Conservation (phyloP, 2,113 vertebrate genomes). For the Hippoglossus stenolepis region DNA sequence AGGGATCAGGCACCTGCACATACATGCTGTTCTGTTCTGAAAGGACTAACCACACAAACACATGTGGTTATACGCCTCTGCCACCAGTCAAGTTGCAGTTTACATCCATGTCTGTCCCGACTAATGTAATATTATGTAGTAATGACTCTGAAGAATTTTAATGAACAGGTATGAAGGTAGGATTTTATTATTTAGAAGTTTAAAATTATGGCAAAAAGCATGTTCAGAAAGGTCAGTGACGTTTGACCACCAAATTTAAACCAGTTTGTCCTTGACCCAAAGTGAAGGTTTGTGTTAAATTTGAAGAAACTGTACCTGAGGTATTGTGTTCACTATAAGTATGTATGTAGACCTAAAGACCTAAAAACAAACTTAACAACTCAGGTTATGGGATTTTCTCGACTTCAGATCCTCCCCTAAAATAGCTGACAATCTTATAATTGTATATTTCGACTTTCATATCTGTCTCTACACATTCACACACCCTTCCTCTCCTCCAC, state of each 20-base stretch:
- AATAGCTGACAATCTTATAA: constrained; percentile 29
- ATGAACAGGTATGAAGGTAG: too few relatives aligned
- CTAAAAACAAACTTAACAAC: too few relatives aligned
- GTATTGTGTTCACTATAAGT: background rate
- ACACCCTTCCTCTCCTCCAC: constrained; percentile 55
- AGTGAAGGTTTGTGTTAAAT: background rate
- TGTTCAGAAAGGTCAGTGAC: too few relatives aligned
- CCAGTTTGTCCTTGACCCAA: background rate
- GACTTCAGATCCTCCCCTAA: background rate
- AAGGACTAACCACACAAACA: background rate
- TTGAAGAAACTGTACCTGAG: background rate
- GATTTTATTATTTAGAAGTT: too few relatives aligned
- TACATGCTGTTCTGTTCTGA: background rate
- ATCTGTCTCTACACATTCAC: background rate
- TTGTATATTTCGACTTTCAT: constrained; percentile 20
- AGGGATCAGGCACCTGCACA: constrained; percentile 14
- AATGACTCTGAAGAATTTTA: background rate
- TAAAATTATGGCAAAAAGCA: too few relatives aligned
- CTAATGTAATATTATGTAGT: background rate
- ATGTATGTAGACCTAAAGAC: too few relatives aligned
- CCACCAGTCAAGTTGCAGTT: background rate
- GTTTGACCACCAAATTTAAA: background rate
- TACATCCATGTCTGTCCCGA: background rate
- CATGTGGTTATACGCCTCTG: background rate
- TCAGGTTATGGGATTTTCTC: background rate